These are phyloP conservation scores for Luehdorfia chinensis DNA, from an alignment of 1,140 invertebrate genomes.

Conservation along the genomic window DNA sequence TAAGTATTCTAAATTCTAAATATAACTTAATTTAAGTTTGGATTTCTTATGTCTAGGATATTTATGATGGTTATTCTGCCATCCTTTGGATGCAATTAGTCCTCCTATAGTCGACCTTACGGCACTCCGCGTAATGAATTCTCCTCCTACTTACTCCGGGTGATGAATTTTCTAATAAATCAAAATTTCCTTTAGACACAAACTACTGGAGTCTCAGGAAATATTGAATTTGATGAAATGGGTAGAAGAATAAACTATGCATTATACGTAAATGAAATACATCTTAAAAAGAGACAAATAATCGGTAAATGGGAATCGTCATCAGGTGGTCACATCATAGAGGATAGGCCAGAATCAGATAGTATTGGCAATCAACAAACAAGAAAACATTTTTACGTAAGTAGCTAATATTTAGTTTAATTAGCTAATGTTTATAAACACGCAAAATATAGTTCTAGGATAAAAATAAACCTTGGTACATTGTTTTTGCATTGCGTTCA, in stretches of 20 bases:
- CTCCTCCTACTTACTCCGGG: too few species aligned
- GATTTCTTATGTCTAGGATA: too few species aligned
- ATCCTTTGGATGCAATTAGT: too few species aligned
- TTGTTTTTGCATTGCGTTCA: not conserved
- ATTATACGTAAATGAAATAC: conserved; percentile 57
- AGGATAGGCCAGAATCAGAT: conserved; percentile 30
- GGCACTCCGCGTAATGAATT: too few species aligned
- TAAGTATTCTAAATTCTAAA: too few species aligned
- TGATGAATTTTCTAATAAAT: too few species aligned
- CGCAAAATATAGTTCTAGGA: not conserved
- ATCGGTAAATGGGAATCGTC: conserved; percentile 51
- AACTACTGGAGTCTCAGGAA: conserved; percentile 52
- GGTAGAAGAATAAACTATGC: conserved; percentile 58
- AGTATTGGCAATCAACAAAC: conserved; percentile 27
- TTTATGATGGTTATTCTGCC: too few species aligned
- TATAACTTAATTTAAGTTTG: too few species aligned
- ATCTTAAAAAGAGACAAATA: conserved; percentile 36
- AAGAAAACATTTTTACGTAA: conserved; percentile 63
- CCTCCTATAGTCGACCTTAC: too few species aligned
- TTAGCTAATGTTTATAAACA: not conserved
- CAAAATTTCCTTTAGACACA: conserved; percentile 51
- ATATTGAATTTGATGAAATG: conserved; percentile 51
- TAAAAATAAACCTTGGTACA: not conserved
- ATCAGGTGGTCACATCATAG: conserved; percentile 27
- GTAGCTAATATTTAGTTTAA: too few species aligned